These are phyloP conservation scores for Alethe castanea DNA, from an alignment of 2,113 vertebrate genomes.

Conservation along the genomic window DNA sequence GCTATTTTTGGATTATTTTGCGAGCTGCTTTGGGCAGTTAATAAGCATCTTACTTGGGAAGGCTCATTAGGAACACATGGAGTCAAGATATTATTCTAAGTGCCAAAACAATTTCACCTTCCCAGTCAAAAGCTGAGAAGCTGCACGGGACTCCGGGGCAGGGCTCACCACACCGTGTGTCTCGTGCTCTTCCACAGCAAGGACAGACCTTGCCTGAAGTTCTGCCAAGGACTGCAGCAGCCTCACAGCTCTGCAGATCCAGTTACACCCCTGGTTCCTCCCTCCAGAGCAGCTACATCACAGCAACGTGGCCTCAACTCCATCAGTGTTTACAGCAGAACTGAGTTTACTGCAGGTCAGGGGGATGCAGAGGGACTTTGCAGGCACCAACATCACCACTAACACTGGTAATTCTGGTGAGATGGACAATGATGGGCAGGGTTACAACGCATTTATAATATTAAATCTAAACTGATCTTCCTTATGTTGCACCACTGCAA, in stretches of 20 bases:
- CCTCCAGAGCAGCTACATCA: neutral
- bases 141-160: accelerated
- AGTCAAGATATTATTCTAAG: neutral
- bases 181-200: neutral
- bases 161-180: accelerated
- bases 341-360: neutral
- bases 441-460: neutral
- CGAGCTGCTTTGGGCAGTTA: slow-evolving; percentile 1
- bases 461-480: neutral
- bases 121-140: neutral
- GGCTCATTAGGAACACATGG: neutral
- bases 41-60: slow-evolving; percentile 52
- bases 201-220: neutral
- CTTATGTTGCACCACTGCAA: neutral
- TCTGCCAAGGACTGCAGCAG: slow-evolving; percentile 24
- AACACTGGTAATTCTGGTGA: neutral
- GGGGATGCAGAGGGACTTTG: neutral
- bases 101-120: neutral
- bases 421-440: neutral
- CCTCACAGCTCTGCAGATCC: neutral
- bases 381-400: neutral
- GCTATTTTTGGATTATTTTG: slow-evolving; percentile 53
- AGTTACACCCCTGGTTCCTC: neutral
- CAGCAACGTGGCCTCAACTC: neutral
- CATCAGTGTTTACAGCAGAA: neutral